These are phyloP conservation scores for Achatina immaculata DNA, from an alignment of 1,140 invertebrate species.

Conservation along the genomic window DNA sequence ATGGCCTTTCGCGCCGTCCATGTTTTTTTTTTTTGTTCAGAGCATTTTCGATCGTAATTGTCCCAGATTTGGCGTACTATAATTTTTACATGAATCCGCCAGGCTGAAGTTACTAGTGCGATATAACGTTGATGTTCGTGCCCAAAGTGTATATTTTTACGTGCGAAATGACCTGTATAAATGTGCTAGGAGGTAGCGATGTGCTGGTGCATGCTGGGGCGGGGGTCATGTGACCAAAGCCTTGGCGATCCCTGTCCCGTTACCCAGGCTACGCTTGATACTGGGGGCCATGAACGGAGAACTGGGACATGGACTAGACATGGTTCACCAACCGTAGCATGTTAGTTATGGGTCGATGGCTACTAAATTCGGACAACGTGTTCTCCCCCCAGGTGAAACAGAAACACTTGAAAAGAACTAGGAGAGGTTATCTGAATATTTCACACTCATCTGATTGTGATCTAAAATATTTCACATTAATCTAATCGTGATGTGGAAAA, in stretches of 20 bases:
- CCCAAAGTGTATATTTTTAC: background rate
- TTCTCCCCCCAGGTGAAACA: too few species aligned
- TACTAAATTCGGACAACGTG: too few species aligned
- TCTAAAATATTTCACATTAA: too few species aligned
- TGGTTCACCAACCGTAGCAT: too few species aligned
- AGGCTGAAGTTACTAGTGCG: background rate
- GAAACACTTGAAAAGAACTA: too few species aligned
- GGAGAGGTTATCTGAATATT: too few species aligned
- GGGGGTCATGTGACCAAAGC: slow-evolving; percentile 67
- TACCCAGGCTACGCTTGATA: too few species aligned
- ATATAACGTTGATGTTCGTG: background rate
- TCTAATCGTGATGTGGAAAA: too few species aligned
- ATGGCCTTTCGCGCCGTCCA: slow-evolving; percentile 56
- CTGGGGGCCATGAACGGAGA: too few species aligned
- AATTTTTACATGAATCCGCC: background rate
- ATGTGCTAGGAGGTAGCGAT: background rate
- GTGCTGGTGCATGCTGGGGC: slow-evolving; percentile 57
- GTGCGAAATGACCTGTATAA: background rate
- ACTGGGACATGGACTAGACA: too few species aligned
- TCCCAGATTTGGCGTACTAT: background rate
- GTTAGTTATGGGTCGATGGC: too few species aligned
- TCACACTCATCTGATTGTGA: too few species aligned
- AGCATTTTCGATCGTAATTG: background rate
- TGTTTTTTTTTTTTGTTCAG: slow-evolving; percentile 34
- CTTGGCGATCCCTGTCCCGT: slow-evolving; percentile 64